Conservation (phyloP, 2,797 vertebrate genomes). For the Antrozous pallidus region DNA sequence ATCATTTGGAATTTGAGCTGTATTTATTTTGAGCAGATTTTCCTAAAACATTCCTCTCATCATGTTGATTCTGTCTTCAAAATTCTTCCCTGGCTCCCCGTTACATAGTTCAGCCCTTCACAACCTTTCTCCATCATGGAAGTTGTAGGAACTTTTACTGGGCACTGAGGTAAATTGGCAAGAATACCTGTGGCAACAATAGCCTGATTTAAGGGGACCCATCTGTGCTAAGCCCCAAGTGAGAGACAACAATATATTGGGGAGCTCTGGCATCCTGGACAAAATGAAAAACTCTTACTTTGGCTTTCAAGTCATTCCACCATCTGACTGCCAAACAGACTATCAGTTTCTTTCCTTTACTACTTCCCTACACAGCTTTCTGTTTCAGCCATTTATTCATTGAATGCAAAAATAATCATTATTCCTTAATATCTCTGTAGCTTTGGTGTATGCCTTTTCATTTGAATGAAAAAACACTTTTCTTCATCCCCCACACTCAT, state of each 20-base stretch:
- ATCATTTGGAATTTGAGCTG: neutral
- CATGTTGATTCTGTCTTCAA: neutral
- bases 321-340: neutral
- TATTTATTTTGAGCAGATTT: neutral
- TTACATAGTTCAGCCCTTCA: neutral
- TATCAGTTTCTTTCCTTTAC: neutral
- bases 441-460: neutral
- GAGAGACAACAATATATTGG: neutral
- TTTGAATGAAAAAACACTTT: neutral
- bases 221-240: neutral
- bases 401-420: neutral
- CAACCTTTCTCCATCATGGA: neutral
- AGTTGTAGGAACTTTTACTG: neutral
- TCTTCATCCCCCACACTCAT: neutral
- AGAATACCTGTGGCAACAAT: neutral
- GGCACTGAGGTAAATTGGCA: neutral
- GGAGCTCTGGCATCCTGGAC: neutral
- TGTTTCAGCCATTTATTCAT: neutral
- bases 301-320: neutral
- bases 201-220: neutral
- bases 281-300: neutral
- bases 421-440: neutral
- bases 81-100: neutral
- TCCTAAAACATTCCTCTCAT: neutral
- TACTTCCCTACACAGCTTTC: neutral